Conservation (phyloP, 2,113 vertebrate genomes). For the Marcusenius ussheri region DNA sequence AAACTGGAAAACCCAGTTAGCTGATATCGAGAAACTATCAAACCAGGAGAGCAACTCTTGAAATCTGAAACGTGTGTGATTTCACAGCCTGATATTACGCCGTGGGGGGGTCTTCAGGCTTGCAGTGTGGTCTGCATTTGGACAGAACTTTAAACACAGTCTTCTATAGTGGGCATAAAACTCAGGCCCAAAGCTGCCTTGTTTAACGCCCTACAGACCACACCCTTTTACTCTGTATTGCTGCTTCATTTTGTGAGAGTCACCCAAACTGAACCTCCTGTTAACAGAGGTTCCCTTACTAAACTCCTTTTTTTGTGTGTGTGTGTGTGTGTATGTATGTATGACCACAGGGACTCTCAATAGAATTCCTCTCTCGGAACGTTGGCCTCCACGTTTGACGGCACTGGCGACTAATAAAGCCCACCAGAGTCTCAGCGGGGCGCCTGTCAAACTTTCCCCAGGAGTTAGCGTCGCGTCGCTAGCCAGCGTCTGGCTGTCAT, state of each 20-base stretch:
- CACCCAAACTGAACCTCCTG: neutral
- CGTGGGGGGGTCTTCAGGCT: neutral
- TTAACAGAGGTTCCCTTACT: neutral
- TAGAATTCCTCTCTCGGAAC: neutral
- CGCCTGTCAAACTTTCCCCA: neutral
- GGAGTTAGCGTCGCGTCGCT: neutral
- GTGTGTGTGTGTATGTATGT: too few species aligned
- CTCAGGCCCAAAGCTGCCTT: neutral
- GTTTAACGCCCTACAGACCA: neutral
- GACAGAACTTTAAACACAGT: neutral
- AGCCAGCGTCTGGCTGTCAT: neutral
- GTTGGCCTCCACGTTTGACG: neutral
- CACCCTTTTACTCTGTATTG: neutral
- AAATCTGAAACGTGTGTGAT: neutral
- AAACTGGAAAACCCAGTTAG: neutral
- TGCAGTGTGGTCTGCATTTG: neutral
- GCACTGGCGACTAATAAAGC: neutral
- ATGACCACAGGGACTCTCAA: neutral
- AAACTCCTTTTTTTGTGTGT: neutral
- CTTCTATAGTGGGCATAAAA: neutral
- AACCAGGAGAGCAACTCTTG: neutral
- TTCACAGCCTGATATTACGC: neutral
- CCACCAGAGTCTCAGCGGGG: neutral
- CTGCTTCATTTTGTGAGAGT: neutral
- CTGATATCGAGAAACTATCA: neutral